Percentiles rank a stretch among this genome's conserved stretches.
phyloP scores from a whole-genome alignment of 2,888 invertebrate genomes.

The Caenorhabditis sp. region DNA sequence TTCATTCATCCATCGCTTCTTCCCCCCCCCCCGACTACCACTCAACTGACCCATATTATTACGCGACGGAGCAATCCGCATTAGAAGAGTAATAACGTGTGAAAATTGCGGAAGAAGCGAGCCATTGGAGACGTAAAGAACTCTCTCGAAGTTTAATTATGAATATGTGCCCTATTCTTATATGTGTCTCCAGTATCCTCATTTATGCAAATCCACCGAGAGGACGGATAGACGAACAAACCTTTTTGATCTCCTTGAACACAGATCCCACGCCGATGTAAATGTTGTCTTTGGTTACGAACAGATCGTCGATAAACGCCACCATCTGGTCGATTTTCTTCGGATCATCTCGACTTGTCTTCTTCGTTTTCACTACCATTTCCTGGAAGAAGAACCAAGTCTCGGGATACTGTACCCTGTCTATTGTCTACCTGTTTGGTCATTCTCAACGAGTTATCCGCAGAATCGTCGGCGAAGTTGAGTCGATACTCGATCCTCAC shows the following conservation, averaged over 20 bases:
- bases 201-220: slow-evolving; percentile 52
- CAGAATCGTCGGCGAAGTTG: slow-evolving; percentile 65
- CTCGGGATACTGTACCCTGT: too few relatives aligned
- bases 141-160: slow-evolving; percentile 42
- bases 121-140: background rate
- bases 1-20: slow-evolving; percentile 27
- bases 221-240: slow-evolving; percentile 10
- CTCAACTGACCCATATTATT: background rate
- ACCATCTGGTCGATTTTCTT: slow-evolving; percentile 69
- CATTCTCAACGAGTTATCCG: slow-evolving; percentile 47
- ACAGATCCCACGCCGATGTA: slow-evolving; percentile 71
- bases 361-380: slow-evolving; percentile 73
- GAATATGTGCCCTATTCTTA: slow-evolving; percentile 26
- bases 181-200: slow-evolving; percentile 10
- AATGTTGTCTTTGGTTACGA: slow-evolving; percentile 70
- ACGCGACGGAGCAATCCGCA: slow-evolving; percentile 26
- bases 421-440: slow-evolving; percentile 70
- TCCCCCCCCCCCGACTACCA: background rate
- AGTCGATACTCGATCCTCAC: slow-evolving; percentile 81
- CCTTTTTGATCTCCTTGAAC: slow-evolving; percentile 73
- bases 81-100: slow-evolving; percentile 57
- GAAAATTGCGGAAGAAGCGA: slow-evolving; percentile 28
- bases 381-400: slow-evolving; percentile 73
- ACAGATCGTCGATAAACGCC: slow-evolving; percentile 69
- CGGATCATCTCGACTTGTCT: slow-evolving; percentile 63